Percentiles rank a stretch among this genome's conserved stretches.
Evolutionary conservation across 2,888 invertebrate genomes (phyloP).

Genomic region (Julus scanicus): DNA sequence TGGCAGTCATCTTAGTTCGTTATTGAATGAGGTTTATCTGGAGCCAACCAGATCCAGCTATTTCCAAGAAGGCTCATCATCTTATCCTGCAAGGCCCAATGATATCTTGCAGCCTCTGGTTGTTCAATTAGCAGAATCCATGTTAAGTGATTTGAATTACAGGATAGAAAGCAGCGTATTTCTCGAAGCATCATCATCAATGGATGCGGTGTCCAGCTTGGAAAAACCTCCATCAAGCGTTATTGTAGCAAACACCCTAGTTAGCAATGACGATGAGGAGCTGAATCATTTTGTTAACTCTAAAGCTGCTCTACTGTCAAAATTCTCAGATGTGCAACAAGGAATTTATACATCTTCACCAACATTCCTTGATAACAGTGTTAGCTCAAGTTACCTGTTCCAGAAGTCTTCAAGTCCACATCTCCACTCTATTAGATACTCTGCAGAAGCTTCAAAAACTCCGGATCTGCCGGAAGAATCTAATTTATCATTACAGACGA

Average conservation of each 20-base stretch:
- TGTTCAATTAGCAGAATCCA: constrained; percentile 34
- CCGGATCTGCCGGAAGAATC: background rate
- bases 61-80: background rate
- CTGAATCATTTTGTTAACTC: background rate
- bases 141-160: constrained; percentile 48
- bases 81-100: background rate
- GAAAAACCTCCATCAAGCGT: background rate
- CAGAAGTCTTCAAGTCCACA: background rate
- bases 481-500: background rate
- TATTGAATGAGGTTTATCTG: constrained; percentile 44
- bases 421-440: background rate
- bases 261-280: background rate
- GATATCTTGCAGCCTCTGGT: constrained; percentile 41
- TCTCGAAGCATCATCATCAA: background rate
- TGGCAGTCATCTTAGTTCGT: constrained; percentile 14
- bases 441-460: background rate
- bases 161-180: constrained; percentile 6
- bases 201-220: background rate
- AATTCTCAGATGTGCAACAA: background rate
- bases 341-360: background rate
- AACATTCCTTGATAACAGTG: background rate
- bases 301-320: background rate
- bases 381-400: background rate
- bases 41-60: background rate
- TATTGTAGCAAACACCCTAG: background rate